Conservation (phyloP, 2,888 invertebrate species). For the Caenorhabditis sinica region DNA sequence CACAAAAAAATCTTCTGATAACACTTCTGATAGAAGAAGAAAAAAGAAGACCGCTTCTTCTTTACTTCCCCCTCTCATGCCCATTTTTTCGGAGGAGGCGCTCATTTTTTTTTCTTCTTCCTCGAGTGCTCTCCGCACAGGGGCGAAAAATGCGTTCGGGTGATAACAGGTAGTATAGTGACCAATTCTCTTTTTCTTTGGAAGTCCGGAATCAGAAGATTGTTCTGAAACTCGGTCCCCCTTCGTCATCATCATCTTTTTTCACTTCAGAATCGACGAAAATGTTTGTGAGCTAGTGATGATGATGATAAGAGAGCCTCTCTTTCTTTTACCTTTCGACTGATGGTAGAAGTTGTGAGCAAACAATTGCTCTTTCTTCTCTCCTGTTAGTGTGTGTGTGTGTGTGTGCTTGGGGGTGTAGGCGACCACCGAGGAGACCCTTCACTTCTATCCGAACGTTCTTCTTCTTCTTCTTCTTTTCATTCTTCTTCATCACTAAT, state of each 20-base stretch:
- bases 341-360: constrained; percentile 52
- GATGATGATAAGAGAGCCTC: constrained; percentile 25
- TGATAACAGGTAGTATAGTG: not conserved
- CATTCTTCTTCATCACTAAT: not conserved
- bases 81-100: not conserved
- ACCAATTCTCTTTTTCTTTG: not conserved
- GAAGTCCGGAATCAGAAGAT: not conserved
- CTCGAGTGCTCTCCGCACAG: not conserved
- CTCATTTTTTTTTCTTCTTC: not conserved
- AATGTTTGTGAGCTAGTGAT: constrained; percentile 16
- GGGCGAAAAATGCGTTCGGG: not conserved
- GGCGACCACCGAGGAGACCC: not conserved
- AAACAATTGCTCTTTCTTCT: constrained; percentile 30
- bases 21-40: constrained; percentile 33
- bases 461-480: not conserved
- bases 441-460: constrained; percentile 28
- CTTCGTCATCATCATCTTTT: not conserved
- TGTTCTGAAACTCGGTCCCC: not conserved
- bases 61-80: not conserved
- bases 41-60: constrained; percentile 14
- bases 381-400: not conserved
- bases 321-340: not conserved
- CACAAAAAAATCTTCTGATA: constrained; percentile 17
- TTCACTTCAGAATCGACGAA: not conserved
- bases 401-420: not conserved